Percentiles rank a stretch among this genome's conserved stretches.
Conservation (phyloP, 2,113 vertebrate genomes). For the Oreotrochilus melanogaster region DNA sequence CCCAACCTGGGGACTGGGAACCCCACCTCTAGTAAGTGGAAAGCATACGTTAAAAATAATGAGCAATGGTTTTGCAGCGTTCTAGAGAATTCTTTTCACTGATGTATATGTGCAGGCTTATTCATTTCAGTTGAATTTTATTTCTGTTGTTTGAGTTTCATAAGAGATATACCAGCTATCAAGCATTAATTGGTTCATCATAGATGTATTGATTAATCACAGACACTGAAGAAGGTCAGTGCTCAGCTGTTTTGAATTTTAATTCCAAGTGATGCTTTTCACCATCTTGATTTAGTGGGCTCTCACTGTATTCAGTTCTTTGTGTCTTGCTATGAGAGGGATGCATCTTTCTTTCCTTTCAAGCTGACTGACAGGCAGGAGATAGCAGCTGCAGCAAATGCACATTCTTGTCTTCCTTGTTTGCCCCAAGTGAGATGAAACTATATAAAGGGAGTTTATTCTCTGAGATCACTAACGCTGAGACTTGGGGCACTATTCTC, state of each 20-base stretch:
- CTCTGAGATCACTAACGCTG: neutral
- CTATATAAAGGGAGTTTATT: conserved; percentile 11
- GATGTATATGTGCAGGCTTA: neutral
- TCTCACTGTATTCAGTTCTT: neutral
- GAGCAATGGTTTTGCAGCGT: neutral
- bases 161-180: neutral
- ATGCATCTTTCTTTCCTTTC: conserved; percentile 15
- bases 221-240: neutral
- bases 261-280: neutral
- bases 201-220: neutral
- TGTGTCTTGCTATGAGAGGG: neutral
- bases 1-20: conserved; percentile 14
- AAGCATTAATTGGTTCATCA: neutral
- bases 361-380: conserved; percentile 30
- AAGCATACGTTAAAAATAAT: conserved; percentile 55
- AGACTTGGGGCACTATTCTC: neutral
- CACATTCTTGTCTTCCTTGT: neutral
- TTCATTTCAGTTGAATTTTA: neutral
- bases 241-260: neutral
- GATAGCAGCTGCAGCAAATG: conserved; percentile 5
- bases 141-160: neutral
- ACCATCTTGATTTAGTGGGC: neutral
- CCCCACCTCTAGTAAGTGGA: neutral
- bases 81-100: neutral
- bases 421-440: conserved; percentile 38